Conservation (phyloP, 2,797 vertebrate species). For the Bovichtus diacanthus region DNA sequence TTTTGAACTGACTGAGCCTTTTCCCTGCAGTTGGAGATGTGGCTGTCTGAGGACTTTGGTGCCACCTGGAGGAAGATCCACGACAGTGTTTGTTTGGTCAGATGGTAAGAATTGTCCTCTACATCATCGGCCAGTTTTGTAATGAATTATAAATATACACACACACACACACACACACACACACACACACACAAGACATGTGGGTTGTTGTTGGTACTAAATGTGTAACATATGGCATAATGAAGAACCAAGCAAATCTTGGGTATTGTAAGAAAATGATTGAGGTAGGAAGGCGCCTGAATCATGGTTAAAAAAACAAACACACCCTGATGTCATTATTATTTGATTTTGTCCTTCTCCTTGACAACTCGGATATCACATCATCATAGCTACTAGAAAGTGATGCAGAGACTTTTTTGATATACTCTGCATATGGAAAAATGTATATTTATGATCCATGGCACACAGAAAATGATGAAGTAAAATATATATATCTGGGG, state of each 20-base stretch:
- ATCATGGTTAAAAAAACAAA: not conserved
- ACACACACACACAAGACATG: not conserved
- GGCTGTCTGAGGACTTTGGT: conserved; percentile 94
- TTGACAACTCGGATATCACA: not conserved
- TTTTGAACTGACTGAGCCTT: conserved; percentile 22
- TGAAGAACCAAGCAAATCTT: not conserved
- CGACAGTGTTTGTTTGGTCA: conserved; percentile 90
- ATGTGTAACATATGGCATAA: not conserved
- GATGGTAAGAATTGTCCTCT: conserved; percentile 89
- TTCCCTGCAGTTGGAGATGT: conserved; percentile 83
- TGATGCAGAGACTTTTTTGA: not conserved
- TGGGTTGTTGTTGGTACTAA: not conserved
- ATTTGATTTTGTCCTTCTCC: not conserved
- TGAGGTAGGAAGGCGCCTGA: not conserved
- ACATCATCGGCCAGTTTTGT: conserved; percentile 1
- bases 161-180: too few species aligned
- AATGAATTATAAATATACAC: not conserved
- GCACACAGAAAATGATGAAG: not conserved
- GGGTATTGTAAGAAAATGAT: not conserved
- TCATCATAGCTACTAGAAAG: not conserved
- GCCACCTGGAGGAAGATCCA: conserved; percentile 91
- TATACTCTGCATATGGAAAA: not conserved
- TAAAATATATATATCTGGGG: too few species aligned
- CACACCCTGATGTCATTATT: too few species aligned
- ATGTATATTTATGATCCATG: not conserved